phyloP scores from a whole-genome alignment of 2,113 vertebrate genomes.

The Rhizomys pruinosus region DNA sequence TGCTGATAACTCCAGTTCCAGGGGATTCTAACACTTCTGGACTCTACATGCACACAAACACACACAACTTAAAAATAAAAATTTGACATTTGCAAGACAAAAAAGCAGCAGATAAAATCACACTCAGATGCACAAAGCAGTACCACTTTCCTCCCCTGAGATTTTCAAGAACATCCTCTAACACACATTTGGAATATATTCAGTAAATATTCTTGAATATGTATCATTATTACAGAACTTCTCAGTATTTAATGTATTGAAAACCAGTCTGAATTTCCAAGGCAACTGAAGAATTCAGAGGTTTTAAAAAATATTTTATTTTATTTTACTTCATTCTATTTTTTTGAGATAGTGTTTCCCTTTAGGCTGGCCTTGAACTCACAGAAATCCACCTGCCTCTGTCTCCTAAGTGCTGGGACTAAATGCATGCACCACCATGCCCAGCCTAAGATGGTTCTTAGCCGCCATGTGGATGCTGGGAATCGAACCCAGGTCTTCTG shows the following conservation, averaged over 20 bases:
- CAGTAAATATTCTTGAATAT: neutral
- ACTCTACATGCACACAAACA: neutral
- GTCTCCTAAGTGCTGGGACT: too few relatives aligned
- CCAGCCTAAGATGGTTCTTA: too few relatives aligned
- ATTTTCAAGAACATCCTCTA: neutral
- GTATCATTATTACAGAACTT: neutral
- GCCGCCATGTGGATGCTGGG: too few relatives aligned
- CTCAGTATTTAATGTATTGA: neutral
- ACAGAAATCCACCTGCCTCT: too few relatives aligned
- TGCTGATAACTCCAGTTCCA: neutral
- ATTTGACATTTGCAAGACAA: neutral
- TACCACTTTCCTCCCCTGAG: neutral
- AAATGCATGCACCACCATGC: too few relatives aligned
- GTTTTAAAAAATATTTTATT: too few relatives aligned
- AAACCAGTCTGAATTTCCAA: neutral
- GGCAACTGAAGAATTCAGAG: neutral
- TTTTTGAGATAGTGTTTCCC: too few relatives aligned
- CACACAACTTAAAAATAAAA: neutral
- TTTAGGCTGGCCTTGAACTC: too few relatives aligned
- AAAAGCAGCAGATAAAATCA: neutral
- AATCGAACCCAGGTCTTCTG: too few relatives aligned
- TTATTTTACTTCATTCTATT: too few relatives aligned
- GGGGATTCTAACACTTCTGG: too few relatives aligned
- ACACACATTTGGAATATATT: neutral
- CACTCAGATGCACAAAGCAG: too few relatives aligned